These are phyloP conservation scores for Chalcosyrphus nemorum DNA, from an alignment of 2,888 invertebrate species.

Conservation along the genomic window DNA sequence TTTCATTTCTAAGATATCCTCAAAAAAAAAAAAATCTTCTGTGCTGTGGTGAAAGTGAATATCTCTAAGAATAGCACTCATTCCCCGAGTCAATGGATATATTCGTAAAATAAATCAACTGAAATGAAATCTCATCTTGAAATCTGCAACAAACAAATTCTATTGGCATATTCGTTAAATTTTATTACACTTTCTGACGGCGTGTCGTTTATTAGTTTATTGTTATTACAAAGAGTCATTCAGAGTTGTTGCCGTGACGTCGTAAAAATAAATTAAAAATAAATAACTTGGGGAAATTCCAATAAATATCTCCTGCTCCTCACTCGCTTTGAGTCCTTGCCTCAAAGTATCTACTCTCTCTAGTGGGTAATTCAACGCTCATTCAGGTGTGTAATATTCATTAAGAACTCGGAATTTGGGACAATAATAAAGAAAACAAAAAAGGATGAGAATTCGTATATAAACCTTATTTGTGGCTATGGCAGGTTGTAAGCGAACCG, in stretches of 20 bases:
- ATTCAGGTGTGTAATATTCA: slow-evolving; percentile 61
- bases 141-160: slow-evolving; percentile 21
- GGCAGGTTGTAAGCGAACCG: no score
- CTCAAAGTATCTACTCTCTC: background rate
- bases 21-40: no score
- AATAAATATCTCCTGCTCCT: slow-evolving; percentile 38
- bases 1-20: no score
- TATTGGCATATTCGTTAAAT: slow-evolving; percentile 14
- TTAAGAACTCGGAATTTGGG: slow-evolving; percentile 30
- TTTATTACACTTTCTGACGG: slow-evolving; percentile 39
- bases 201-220: slow-evolving; percentile 48
- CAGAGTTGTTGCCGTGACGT: background rate
- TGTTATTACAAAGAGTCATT: slow-evolving; percentile 46
- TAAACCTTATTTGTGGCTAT: slow-evolving; percentile 44
- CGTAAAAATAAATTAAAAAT: slow-evolving; percentile 58
- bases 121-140: background rate
- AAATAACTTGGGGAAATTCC: slow-evolving; percentile 45
- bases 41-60: no score
- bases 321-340: slow-evolving; percentile 18
- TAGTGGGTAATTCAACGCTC: slow-evolving; percentile 16
- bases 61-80: background rate
- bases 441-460: slow-evolving; percentile 26
- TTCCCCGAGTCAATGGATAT: background rate
- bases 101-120: slow-evolving; percentile 12
- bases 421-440: slow-evolving; percentile 3